Conservation (phyloP, 1,140 invertebrate species). For the Amphibalanus amphitrite region DNA sequence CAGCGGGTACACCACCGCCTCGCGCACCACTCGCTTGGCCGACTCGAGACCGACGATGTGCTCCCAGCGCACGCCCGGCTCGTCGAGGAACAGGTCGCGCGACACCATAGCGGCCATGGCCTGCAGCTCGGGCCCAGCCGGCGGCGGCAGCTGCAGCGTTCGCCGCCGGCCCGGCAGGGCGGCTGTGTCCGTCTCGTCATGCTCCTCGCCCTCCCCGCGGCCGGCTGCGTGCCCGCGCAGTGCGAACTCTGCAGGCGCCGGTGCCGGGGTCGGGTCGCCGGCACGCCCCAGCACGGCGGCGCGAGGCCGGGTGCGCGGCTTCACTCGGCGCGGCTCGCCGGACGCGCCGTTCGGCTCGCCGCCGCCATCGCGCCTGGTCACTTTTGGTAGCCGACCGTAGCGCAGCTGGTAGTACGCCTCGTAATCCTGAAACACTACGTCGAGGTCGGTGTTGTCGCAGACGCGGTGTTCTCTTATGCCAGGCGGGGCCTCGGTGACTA, state of each 20-base stretch:
- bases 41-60: conserved; percentile 35
- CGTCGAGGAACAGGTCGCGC: too few relatives aligned
- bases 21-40: conserved; percentile 42
- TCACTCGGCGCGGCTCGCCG: conserved; percentile 16
- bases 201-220: conserved; percentile 70
- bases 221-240: conserved; percentile 67
- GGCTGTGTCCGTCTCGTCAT: conserved; percentile 32
- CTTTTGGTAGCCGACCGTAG: not conserved
- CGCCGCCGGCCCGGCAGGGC: conserved; percentile 27
- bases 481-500: conserved; percentile 12
- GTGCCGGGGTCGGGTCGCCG: conserved; percentile 10
- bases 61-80: too few relatives aligned
- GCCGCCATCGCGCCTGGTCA: not conserved
- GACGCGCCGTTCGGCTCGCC: conserved; percentile 9
- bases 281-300: conserved; percentile 12
- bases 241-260: conserved; percentile 15
- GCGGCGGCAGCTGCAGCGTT: too few relatives aligned
- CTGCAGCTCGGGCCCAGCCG: too few relatives aligned
- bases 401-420: conserved; percentile 49
- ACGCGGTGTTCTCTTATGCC: conserved; percentile 24
- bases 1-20: conserved; percentile 68
- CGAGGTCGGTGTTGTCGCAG: conserved; percentile 80
- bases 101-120: too few relatives aligned
- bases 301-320: conserved; percentile 14
- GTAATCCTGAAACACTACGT: conserved; percentile 71